phyloP scores from a whole-genome alignment of 2,113 vertebrate genomes.

The Stigmatopora argus region DNA sequence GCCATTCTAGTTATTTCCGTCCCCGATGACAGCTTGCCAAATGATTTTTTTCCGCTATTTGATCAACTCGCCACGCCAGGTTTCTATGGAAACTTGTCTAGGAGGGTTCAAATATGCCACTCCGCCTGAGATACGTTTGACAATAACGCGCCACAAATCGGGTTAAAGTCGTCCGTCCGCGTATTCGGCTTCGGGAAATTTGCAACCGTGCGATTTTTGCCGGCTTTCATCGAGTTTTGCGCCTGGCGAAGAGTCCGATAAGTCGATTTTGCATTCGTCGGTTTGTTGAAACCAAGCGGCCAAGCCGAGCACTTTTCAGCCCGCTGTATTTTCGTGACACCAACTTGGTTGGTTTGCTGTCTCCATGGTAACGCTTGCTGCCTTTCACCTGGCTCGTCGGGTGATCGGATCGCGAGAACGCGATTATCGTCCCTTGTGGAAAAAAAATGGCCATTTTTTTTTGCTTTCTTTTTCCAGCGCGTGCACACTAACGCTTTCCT shows the following conservation, averaged over 20 bases:
- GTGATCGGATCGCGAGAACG: conserved; percentile 43
- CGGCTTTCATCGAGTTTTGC: neutral
- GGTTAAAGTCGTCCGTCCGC: neutral
- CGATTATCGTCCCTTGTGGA: too few relatives aligned
- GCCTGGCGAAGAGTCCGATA: neutral
- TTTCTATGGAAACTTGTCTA: conserved; percentile 76
- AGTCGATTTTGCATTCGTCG: neutral
- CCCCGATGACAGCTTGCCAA: conserved; percentile 66
- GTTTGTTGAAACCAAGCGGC: neutral
- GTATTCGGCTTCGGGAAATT: neutral
- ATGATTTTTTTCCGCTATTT: conserved; percentile 60
- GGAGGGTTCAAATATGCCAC: conserved; percentile 61
- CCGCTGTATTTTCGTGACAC: conserved; percentile 25
- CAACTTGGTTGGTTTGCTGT: conserved; percentile 52
- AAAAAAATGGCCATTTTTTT: too few relatives aligned
- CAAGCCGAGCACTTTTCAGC: conserved; percentile 11
- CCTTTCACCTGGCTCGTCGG: conserved; percentile 56
- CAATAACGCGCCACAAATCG: neutral
- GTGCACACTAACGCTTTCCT: neutral
- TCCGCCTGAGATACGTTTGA: conserved; percentile 44
- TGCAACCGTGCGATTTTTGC: neutral
- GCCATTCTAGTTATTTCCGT: conserved; percentile 71
- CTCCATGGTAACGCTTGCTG: conserved; percentile 67
- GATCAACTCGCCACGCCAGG: conserved; percentile 66
- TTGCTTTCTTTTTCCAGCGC: neutral